phyloP scores from a whole-genome alignment of 2,797 vertebrate genomes.

The Thunnus albacares region DNA sequence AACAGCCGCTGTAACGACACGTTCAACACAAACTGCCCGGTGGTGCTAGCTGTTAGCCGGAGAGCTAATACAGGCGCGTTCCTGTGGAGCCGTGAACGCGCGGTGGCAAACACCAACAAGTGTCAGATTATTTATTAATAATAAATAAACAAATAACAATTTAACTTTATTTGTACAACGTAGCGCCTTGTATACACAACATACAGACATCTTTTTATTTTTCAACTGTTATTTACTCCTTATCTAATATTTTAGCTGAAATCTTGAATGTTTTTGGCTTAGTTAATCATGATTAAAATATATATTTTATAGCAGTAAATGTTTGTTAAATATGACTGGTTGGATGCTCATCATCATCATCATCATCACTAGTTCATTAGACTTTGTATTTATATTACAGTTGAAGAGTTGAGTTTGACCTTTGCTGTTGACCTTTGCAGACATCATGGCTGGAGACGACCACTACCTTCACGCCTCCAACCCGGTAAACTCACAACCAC shows the following conservation, averaged over 20 bases:
- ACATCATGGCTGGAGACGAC: slow-evolving; percentile 79
- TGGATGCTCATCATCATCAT: not conserved
- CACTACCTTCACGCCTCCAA: slow-evolving; percentile 60
- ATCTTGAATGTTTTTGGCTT: not conserved
- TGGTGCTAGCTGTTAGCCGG: slow-evolving; percentile 40
- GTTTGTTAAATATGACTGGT: not conserved
- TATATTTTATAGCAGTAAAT: not conserved
- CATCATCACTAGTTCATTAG: not conserved
- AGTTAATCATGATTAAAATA: not conserved
- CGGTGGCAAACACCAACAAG: slow-evolving; percentile 33
- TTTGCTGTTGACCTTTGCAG: slow-evolving; percentile 42
- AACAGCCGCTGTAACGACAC: not conserved
- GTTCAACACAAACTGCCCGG: not conserved
- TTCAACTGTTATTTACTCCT: too few species aligned
- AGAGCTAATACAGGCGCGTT: slow-evolving; percentile 48
- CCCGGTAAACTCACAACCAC: slow-evolving; percentile 62
- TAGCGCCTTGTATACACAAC: too few species aligned
- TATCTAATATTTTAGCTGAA: not conserved
- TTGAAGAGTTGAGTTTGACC: not conserved
- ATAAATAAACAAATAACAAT: not conserved
- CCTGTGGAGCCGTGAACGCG: slow-evolving; percentile 28
- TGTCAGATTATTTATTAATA: slow-evolving; percentile 22
- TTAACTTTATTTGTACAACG: too few species aligned
- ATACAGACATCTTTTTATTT: too few species aligned
- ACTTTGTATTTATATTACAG: not conserved